Evolutionary conservation across 1,140 invertebrate genomes (phyloP).

Genomic region (Drosophila yakuba): DNA sequence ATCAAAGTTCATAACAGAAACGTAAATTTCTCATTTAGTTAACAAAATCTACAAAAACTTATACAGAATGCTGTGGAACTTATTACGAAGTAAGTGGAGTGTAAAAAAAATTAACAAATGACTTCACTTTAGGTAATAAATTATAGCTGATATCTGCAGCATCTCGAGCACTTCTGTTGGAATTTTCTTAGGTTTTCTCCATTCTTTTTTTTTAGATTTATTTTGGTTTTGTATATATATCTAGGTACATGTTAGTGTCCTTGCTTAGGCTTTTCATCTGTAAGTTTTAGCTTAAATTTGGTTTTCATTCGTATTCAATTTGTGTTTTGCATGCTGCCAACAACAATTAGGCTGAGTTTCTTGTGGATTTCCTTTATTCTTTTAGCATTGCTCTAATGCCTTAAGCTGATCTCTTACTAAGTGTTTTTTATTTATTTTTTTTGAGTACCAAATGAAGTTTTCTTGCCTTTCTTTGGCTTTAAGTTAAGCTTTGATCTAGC

Average conservation of each 20-base stretch:
- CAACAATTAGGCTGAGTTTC: constrained; percentile 68
- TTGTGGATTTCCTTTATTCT: constrained; percentile 33
- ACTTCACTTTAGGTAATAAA: constrained; percentile 33
- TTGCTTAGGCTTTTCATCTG: constrained; percentile 75
- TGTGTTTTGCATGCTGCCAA: constrained; percentile 60
- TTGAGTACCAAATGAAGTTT: constrained; percentile 27
- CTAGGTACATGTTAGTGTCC: constrained; percentile 82
- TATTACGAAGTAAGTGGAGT: constrained; percentile 31
- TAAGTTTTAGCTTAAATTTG: constrained; percentile 54
- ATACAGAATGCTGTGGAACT: constrained; percentile 30
- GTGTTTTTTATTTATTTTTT: constrained; percentile 34
- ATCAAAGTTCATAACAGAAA: constrained; percentile 35
- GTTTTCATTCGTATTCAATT: constrained; percentile 38
- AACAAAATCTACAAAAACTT: constrained; percentile 45
- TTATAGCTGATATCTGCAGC: constrained; percentile 72
- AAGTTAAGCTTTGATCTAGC: constrained; percentile 52
- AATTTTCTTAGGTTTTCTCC: constrained; percentile 43
- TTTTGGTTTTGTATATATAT: constrained; percentile 76
- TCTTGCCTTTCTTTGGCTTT: constrained; percentile 31
- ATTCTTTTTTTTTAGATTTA: constrained; percentile 16
- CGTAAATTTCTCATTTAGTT: constrained; percentile 13
- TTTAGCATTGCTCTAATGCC: constrained; percentile 59
- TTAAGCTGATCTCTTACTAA: constrained; percentile 46
- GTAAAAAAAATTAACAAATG: constrained; percentile 47
- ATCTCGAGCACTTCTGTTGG: constrained; percentile 72